Conservation (phyloP, 2,888 invertebrate species). For the Tetragnatha montana region DNA sequence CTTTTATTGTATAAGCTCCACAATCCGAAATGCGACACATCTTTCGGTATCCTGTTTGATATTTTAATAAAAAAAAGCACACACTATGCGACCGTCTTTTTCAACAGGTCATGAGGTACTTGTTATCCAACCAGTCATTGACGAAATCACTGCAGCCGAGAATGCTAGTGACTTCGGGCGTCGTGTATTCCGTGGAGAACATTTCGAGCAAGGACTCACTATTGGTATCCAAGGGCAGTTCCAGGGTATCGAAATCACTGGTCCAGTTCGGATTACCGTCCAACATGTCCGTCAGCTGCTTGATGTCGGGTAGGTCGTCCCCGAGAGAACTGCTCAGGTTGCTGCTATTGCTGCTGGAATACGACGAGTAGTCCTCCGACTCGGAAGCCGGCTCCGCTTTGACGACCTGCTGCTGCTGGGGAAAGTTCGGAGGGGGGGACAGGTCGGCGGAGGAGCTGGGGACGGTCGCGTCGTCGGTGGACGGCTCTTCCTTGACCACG, state of each 20-base stretch:
- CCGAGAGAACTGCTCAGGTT: constrained; percentile 10
- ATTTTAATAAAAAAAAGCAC: neutral
- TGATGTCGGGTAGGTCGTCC: constrained; percentile 27
- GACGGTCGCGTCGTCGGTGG: constrained; percentile 4
- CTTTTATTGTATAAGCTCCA: constrained; percentile 40
- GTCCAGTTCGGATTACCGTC: constrained; percentile 32
- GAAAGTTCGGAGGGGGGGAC: neutral
- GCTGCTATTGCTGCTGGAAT: constrained; percentile 7
- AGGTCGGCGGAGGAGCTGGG: neutral
- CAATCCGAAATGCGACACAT: constrained; percentile 10
- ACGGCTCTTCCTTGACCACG: neutral
- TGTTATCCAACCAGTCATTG: constrained; percentile 35
- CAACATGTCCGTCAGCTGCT: constrained; percentile 27
- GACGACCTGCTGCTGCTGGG: constrained; percentile 2
- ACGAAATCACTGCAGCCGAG: constrained; percentile 36
- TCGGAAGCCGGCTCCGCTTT: constrained; percentile 41
- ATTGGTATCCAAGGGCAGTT: constrained; percentile 12
- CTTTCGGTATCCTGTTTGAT: neutral
- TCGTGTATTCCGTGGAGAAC: constrained; percentile 35
- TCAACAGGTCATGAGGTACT: constrained; percentile 11
- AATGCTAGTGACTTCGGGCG: constrained; percentile 37
- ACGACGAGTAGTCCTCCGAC: constrained; percentile 39
- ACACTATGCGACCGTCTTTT: neutral
- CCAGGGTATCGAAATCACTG: constrained; percentile 14
- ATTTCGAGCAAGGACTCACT: constrained; percentile 19